Percentiles rank a stretch among this genome's conserved stretches.
phyloP scores from a whole-genome alignment of 2,113 vertebrate genomes.

The Melanocharis versteri region DNA sequence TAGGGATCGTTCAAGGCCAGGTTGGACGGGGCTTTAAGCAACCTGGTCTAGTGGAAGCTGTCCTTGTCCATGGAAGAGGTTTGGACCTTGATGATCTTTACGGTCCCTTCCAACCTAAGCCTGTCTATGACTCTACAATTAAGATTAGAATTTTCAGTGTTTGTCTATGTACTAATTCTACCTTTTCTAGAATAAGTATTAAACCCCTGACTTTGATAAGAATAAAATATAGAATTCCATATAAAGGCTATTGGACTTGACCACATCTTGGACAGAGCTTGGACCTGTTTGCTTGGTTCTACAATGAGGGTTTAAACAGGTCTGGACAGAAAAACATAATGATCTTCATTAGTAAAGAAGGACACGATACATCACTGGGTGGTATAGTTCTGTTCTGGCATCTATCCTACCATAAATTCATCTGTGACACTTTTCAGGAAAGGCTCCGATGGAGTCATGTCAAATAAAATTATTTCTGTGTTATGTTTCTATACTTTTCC shows the following conservation, averaged over 20 bases:
- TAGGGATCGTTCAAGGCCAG: background rate
- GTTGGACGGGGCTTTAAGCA: background rate
- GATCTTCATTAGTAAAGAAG: background rate
- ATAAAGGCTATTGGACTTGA: background rate
- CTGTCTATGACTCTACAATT: too few species aligned
- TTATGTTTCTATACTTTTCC: background rate
- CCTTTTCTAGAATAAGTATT: background rate
- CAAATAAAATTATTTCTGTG: background rate
- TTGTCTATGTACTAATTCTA: background rate
- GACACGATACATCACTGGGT: background rate
- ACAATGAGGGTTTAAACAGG: rapidly evolving
- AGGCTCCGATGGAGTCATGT: background rate
- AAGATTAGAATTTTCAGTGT: background rate
- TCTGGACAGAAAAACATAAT: background rate
- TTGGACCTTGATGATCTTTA: background rate
- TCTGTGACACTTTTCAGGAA: background rate
- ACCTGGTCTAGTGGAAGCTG: background rate
- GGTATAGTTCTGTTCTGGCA: background rate
- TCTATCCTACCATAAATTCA: background rate
- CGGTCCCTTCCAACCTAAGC: background rate
- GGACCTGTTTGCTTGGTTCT: background rate
- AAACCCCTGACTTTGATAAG: background rate
- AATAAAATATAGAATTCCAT: background rate
- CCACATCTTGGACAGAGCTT: background rate
- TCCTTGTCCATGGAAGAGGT: background rate